A percentile compares a stretch with the other conserved stretches of the same genome.
These are phyloP conservation scores for Prorops nasuta DNA, from an alignment of 1,140 invertebrate species.

Conservation along the genomic window DNA sequence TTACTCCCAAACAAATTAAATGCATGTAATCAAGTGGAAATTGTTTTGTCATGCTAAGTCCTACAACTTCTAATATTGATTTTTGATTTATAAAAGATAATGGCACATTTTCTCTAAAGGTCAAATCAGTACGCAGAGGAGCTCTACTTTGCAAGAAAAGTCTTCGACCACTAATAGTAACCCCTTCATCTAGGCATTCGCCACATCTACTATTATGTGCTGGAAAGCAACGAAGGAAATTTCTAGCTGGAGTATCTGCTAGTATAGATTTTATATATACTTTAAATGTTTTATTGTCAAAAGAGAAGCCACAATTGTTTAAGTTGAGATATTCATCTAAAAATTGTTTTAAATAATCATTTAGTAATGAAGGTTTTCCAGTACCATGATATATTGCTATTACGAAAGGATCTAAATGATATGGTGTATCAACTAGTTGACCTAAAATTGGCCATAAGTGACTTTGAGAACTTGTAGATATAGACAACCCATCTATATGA, in stretches of 20 bases:
- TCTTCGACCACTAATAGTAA: slow-evolving; percentile 7
- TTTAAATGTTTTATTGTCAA: not conserved
- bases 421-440: not conserved
- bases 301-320: not conserved
- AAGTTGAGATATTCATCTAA: not conserved
- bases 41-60: slow-evolving; percentile 18
- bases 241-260: not conserved
- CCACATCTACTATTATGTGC: slow-evolving; percentile 1
- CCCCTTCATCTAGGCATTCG: slow-evolving; percentile 17
- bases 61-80: slow-evolving; percentile 8
- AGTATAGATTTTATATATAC: not conserved
- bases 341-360: not conserved
- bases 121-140: slow-evolving; percentile 8
- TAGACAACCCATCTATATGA: slow-evolving; percentile 1
- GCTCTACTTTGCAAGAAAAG: slow-evolving; percentile 6
- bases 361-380: not conserved
- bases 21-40: slow-evolving; percentile 26
- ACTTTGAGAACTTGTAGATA: not conserved
- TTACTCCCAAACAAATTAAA: slow-evolving; percentile 21
- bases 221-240: not conserved
- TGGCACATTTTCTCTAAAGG: slow-evolving; percentile 4
- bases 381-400: not conserved
- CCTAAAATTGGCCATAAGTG: not conserved
- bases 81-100: slow-evolving; percentile 10
- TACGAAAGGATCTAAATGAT: not conserved